phyloP scores from a whole-genome alignment of 1,140 invertebrate genomes.

The Zaprionus inermis region DNA sequence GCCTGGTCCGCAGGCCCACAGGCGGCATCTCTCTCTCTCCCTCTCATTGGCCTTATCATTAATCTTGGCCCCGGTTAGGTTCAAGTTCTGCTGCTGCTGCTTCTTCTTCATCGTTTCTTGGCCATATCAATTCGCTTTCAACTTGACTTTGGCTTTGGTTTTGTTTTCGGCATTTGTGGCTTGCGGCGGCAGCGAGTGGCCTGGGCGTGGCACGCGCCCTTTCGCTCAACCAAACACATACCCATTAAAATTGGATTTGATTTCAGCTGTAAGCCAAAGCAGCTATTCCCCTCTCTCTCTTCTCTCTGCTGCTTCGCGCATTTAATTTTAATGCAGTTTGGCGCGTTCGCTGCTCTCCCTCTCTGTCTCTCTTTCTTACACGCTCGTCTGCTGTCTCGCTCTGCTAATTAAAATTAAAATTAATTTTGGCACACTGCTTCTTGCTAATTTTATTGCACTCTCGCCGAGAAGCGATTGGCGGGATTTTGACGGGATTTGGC shows the following conservation, averaged over 20 bases:
- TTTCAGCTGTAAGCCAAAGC: slow-evolving; percentile 48
- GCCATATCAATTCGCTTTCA: slow-evolving; percentile 59
- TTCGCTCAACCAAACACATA: slow-evolving; percentile 13
- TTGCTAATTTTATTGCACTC: slow-evolving; percentile 65
- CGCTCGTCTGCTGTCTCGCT: slow-evolving; percentile 3
- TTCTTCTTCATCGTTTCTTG: slow-evolving; percentile 40
- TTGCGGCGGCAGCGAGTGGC: slow-evolving; percentile 53
- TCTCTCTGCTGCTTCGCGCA: slow-evolving; percentile 13
- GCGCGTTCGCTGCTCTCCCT: neutral
- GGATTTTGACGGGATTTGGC: slow-evolving; percentile 5
- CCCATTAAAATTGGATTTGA: slow-evolving; percentile 76
- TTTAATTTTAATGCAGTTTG: slow-evolving; percentile 66
- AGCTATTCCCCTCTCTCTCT: neutral
- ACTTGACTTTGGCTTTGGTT: slow-evolving; percentile 35
- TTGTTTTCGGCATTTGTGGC: slow-evolving; percentile 65
- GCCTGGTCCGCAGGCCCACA: slow-evolving; percentile 17
- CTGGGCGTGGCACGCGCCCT: slow-evolving; percentile 54
- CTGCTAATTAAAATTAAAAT: slow-evolving; percentile 78
- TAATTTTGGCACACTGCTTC: slow-evolving; percentile 56
- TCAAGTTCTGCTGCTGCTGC: slow-evolving; percentile 21
- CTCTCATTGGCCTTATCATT: slow-evolving; percentile 73
- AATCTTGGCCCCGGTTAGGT: slow-evolving; percentile 53
- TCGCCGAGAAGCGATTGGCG: neutral
- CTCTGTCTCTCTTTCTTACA: neutral
- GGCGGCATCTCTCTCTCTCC: neutral